Evolutionary conservation across 2,797 vertebrate genomes (phyloP).

Genomic region (Triplophysa bombifrons): DNA sequence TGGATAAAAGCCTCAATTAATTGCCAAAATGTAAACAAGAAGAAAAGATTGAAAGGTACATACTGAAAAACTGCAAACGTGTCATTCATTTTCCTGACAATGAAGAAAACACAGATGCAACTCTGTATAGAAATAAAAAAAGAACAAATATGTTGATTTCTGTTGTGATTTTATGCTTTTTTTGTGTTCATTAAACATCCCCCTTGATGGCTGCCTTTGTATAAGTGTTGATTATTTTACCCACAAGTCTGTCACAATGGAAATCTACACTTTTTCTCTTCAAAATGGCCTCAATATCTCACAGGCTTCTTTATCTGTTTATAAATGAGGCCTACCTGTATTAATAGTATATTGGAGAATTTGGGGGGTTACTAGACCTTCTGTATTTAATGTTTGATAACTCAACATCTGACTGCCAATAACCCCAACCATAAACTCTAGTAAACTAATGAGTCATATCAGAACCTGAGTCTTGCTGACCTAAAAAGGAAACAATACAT

Average conservation of each 20-base stretch:
- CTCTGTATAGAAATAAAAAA: slow-evolving; percentile 11
- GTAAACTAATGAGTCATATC: background rate
- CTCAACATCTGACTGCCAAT: background rate
- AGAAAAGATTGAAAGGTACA: slow-evolving; percentile 1
- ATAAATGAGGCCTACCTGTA: too few species aligned
- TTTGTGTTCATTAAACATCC: too few species aligned
- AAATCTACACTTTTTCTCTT: too few species aligned
- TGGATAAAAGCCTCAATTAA: background rate
- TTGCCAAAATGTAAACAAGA: too few species aligned
- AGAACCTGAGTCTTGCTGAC: background rate
- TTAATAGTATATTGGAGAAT: too few species aligned
- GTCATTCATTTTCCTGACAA: background rate
- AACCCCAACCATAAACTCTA: slow-evolving; percentile 2
- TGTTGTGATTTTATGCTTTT: background rate
- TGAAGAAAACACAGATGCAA: slow-evolving; percentile 6
- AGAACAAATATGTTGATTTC: background rate
- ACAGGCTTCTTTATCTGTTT: too few species aligned
- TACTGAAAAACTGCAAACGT: background rate
- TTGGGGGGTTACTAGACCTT: too few species aligned
- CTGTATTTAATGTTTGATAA: too few species aligned
- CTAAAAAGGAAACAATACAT: background rate
- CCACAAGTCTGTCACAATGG: too few species aligned
- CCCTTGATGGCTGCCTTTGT: too few species aligned
- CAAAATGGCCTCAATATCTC: too few species aligned
- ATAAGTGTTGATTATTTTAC: too few species aligned